These are phyloP conservation scores for Agelaius phoeniceus DNA, from an alignment of 2,113 vertebrate species.

Conservation along the genomic window DNA sequence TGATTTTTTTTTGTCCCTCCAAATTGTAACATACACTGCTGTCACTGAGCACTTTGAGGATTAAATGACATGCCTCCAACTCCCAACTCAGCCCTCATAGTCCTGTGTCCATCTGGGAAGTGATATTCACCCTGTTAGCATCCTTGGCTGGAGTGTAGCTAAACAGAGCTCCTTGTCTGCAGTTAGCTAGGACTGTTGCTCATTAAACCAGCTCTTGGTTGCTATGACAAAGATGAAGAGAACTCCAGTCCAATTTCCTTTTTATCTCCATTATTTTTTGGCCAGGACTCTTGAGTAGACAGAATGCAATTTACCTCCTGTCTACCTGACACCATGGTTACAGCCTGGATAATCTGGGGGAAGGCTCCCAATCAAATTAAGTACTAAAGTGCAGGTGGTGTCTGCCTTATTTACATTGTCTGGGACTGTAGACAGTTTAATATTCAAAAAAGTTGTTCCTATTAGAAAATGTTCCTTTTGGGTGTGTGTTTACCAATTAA, in stretches of 20 bases:
- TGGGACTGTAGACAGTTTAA: conserved; percentile 28
- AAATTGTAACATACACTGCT: background rate
- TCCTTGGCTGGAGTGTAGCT: conserved; percentile 38
- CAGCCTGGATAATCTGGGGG: conserved; percentile 36
- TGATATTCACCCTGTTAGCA: background rate
- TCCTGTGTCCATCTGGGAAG: background rate
- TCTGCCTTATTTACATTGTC: conserved; percentile 54
- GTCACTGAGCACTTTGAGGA: background rate
- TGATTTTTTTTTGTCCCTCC: background rate
- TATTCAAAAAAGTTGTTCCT: conserved; percentile 15
- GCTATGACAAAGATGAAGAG: conserved; percentile 63
- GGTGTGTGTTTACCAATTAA: background rate
- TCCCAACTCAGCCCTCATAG: background rate
- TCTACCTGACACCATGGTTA: conserved; percentile 69
- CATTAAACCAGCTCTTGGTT: conserved; percentile 64
- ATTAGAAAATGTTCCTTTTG: background rate
- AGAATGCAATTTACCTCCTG: conserved; percentile 57
- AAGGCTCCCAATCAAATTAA: conserved; percentile 42
- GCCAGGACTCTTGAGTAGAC: conserved; percentile 44
- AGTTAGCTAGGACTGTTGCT: conserved; percentile 24
- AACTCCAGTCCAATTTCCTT: conserved; percentile 57
- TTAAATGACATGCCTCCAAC: background rate
- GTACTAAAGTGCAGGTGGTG: conserved; percentile 37
- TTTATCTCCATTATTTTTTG: conserved; percentile 58
- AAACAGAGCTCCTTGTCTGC: conserved; percentile 42